A percentile compares a stretch with the other conserved stretches of the same genome.
Evolutionary conservation across 2,113 vertebrate species (phyloP).

Genomic region (Tinamus guttatus): DNA sequence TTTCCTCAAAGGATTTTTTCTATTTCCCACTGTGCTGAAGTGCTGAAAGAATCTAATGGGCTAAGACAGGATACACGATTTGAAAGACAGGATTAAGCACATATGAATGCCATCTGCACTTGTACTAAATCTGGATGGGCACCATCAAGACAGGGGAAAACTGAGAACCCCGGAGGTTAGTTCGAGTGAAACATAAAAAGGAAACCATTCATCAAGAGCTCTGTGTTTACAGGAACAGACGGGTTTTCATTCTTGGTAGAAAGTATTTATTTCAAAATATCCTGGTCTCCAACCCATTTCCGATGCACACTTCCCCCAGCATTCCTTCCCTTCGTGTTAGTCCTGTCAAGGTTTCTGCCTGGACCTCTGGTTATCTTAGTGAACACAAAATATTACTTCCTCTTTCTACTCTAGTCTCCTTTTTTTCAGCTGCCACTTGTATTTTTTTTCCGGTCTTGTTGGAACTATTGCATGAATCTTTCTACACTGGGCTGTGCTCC

Average conservation of each 20-base stretch:
- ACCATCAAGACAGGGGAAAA: background rate
- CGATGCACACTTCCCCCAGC: background rate
- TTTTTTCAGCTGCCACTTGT: background rate
- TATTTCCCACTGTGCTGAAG: background rate
- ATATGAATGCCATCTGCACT: background rate
- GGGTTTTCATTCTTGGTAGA: background rate
- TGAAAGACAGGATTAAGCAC: background rate
- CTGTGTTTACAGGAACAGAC: background rate
- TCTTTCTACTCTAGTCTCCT: background rate
- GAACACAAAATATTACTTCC: background rate
- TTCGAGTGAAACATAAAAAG: background rate
- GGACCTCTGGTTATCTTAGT: background rate
- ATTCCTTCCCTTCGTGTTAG: background rate
- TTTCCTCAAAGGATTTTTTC: background rate
- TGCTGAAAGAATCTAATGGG: background rate
- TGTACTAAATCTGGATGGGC: background rate
- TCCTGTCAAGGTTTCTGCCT: background rate
- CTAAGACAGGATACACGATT: background rate
- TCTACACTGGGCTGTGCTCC: background rate
- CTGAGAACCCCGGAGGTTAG: background rate
- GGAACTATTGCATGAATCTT: background rate
- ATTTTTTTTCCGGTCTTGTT: background rate
- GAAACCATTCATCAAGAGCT: background rate
- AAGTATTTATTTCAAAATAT: background rate
- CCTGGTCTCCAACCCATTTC: background rate